A percentile compares a stretch with the other conserved stretches of the same genome.
phyloP scores from a whole-genome alignment of 2,113 vertebrate genomes.

The Pelvicachromis taeniatus region DNA sequence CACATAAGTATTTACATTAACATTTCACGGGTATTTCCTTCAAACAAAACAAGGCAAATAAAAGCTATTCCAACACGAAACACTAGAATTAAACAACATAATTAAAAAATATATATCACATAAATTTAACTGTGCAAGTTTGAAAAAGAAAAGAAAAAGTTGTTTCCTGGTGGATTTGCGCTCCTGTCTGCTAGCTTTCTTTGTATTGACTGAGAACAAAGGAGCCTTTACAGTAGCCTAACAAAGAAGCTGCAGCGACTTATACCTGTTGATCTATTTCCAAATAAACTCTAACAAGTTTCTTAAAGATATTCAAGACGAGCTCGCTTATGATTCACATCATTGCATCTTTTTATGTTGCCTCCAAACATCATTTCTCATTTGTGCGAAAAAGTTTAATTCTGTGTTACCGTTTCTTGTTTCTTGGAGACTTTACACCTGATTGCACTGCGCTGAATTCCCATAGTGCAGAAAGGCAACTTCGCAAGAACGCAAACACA shows the following conservation, averaged over 20 bases:
- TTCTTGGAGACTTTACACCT: constrained; percentile 64
- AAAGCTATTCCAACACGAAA: background rate
- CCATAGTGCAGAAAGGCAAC: constrained; percentile 40
- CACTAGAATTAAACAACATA: background rate
- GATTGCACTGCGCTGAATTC: constrained; percentile 62
- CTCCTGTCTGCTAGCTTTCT: constrained; percentile 45
- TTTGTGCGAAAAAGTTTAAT: constrained; percentile 38
- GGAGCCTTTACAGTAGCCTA: constrained; percentile 65
- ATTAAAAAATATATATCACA: background rate
- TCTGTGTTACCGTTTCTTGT: constrained; percentile 9
- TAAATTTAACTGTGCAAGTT: background rate
- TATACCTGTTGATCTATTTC: constrained; percentile 77
- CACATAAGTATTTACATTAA: background rate
- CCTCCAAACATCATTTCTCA: background rate
- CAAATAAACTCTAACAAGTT: constrained; percentile 43
- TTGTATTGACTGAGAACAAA: constrained; percentile 73
- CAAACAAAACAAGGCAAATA: background rate
- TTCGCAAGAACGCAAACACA: background rate
- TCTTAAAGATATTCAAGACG: background rate
- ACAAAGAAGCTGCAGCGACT: constrained; percentile 73
- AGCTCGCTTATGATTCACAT: background rate
- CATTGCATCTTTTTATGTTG: background rate
- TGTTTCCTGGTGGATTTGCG: constrained; percentile 29
- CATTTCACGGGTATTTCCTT: background rate
- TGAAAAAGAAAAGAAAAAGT: background rate